Percentiles rank a stretch among this genome's conserved stretches.
phyloP scores from a whole-genome alignment of 2,888 invertebrate species.

The Apodemia duryi region DNA sequence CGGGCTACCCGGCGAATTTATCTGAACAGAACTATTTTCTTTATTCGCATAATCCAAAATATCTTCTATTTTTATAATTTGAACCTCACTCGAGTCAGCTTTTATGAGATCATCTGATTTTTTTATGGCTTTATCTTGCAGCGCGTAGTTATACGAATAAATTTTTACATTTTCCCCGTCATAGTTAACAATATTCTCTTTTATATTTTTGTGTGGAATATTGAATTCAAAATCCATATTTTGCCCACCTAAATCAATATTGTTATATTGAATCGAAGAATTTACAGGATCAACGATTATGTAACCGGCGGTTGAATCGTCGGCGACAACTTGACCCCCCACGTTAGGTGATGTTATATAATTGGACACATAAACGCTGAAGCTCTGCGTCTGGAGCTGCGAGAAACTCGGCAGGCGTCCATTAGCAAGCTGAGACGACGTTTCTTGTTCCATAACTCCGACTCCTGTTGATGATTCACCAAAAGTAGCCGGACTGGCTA shows the following conservation, averaged over 20 bases:
- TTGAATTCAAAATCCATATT: constrained; percentile 62
- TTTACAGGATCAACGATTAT: constrained; percentile 67
- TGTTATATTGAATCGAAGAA: constrained; percentile 57
- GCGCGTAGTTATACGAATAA: constrained; percentile 59
- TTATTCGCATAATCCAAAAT: constrained; percentile 76
- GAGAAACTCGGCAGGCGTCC: constrained; percentile 83
- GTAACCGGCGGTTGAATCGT: constrained; percentile 74
- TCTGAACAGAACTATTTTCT: constrained; percentile 68
- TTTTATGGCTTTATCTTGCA: constrained; percentile 67
- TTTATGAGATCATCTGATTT: constrained; percentile 52
- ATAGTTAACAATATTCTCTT: constrained; percentile 61
- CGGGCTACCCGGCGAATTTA: constrained; percentile 73
- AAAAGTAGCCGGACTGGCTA: constrained; percentile 90
- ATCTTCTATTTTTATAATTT: constrained; percentile 69
- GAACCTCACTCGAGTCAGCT: constrained; percentile 55
- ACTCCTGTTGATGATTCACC: constrained; percentile 81
- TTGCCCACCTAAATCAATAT: constrained; percentile 53
- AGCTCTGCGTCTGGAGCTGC: constrained; percentile 80
- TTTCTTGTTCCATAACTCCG: constrained; percentile 71
- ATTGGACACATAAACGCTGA: constrained; percentile 79
- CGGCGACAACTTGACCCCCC: constrained; percentile 84
- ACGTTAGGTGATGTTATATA: constrained; percentile 84
- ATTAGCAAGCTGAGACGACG: constrained; percentile 57
- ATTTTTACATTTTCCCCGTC: constrained; percentile 54
- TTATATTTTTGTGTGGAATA: constrained; percentile 54